Conservation (phyloP, 2,888 invertebrate species). For the Idaea aversata region DNA sequence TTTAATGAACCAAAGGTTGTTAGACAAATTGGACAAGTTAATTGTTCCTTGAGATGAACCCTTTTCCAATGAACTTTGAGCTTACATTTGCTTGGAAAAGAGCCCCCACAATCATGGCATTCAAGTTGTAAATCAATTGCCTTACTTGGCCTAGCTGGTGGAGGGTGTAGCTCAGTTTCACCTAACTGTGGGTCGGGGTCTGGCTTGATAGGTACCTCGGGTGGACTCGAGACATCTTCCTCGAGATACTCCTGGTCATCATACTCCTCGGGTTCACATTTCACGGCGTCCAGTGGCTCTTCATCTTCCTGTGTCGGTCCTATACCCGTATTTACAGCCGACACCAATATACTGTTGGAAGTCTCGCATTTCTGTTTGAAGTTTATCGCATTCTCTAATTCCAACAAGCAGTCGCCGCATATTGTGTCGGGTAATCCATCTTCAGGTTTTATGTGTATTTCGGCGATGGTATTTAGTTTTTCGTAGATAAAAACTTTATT, state of each 20-base stretch:
- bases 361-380: conserved; percentile 61
- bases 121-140: conserved; percentile 26
- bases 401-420: conserved; percentile 56
- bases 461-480: conserved; percentile 54
- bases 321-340: conserved; percentile 11
- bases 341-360: conserved; percentile 45
- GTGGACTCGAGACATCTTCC: conserved; percentile 2
- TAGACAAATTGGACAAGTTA: conserved; percentile 40
- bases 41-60: conserved; percentile 31
- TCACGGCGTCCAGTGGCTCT: conserved; percentile 14
- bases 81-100: conserved; percentile 47
- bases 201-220: conserved; percentile 17
- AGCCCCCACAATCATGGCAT: conserved; percentile 39
- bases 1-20: conserved; percentile 44
- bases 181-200: conserved; percentile 11
- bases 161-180: not conserved
- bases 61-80: conserved; percentile 46
- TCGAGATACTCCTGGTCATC: not conserved
- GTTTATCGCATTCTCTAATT: conserved; percentile 52
- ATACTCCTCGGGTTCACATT: not conserved
- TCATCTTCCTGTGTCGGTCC: conserved; percentile 14
- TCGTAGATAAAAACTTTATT: not conserved
- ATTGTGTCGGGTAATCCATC: conserved; percentile 62
- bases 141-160: conserved; percentile 26
- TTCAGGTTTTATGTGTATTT: conserved; percentile 47